Evolutionary conservation across 1,140 invertebrate species (phyloP).

Genomic region (Lordiphosa mommai): DNA sequence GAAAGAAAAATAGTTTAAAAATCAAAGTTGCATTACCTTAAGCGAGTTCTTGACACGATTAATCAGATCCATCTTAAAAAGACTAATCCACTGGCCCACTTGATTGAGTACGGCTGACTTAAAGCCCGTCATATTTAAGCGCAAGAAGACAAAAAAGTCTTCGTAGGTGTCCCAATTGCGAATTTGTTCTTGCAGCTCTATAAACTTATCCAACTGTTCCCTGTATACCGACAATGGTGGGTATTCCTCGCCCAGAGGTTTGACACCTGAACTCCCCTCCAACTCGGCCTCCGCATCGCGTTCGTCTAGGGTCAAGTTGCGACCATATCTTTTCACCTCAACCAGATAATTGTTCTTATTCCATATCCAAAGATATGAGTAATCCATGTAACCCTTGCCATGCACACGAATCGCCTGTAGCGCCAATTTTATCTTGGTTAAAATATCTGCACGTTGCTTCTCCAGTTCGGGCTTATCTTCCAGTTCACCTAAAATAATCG

Average conservation of each 20-base stretch:
- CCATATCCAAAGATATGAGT: constrained; percentile 85
- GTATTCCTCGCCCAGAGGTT: constrained; percentile 37
- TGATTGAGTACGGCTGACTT: constrained; percentile 85
- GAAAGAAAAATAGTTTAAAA: neutral
- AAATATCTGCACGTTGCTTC: constrained; percentile 47
- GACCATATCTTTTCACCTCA: constrained; percentile 85
- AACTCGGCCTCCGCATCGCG: constrained; percentile 59
- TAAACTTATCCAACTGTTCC: constrained; percentile 67
- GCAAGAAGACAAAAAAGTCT: constrained; percentile 84
- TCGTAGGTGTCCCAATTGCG: constrained; percentile 46
- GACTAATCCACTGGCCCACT: constrained; percentile 85
- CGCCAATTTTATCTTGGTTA: constrained; percentile 43
- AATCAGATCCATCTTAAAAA: constrained; percentile 87
- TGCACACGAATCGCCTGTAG: constrained; percentile 47
- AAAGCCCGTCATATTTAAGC: constrained; percentile 84
- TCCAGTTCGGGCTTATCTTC: constrained; percentile 37
- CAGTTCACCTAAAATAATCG: constrained; percentile 34
- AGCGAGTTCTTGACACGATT: constrained; percentile 82
- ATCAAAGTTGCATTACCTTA: constrained; percentile 21
- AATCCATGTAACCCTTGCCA: constrained; percentile 58
- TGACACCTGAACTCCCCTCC: constrained; percentile 45
- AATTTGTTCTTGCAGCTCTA: constrained; percentile 49
- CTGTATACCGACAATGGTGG: constrained; percentile 53
- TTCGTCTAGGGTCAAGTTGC: constrained; percentile 83
- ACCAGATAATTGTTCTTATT: constrained; percentile 83